Base-by-base conservation (phyloP, 1,140 invertebrate genomes). In the Tenebrio molitor region DNA sequence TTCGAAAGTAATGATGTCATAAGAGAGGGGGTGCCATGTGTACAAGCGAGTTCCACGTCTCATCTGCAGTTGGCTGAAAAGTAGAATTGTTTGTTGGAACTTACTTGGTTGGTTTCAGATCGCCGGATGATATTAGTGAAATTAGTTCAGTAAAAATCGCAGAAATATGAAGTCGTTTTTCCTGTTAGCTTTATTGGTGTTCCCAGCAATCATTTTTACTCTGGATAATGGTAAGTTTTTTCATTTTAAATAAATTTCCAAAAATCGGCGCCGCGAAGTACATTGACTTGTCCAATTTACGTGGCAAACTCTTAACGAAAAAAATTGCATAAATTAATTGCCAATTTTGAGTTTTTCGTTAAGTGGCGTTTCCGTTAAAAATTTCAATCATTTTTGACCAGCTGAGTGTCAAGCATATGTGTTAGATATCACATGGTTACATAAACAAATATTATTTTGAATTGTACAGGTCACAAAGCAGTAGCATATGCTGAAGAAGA, bases 401-500 rank as follows among this genome's bases (percentile, higher is more conserved):
- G n/a, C 34, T 34, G 14, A 17, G 2, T 21, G 16, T 67, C 29
- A 25, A 16, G 23, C 50, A 58, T 58, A 58, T 58, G 50, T 58
- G 21, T 25, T 46, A 16, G 8, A 12, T 2, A 53, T 23, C 25
- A 44, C 8, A 19, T 29, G n/a, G 19, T 29, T 34, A 12, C 36
- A 5, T 7, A 12, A 39, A 12, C n/a, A n/a, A 8, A n/a, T 39
- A 3, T 39, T 58, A 29, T 4, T 8, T 4, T 29, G 3, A 29
- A 29, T 46, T 71, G 84, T 85, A 17, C 78, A 92, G 90, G 86
- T 23, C 84, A 85, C 77, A 86, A 87, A 81, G 84, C 88, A 63
- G 77, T 89, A 62, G 91, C 87, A 25, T 85, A 85, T 81, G 92
- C 89, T 71, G 88, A 93, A 81, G 92, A 92, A 79, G 91, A 94